Conservation (phyloP, 23 tunicate species). For the Ascidia mentula region DNA sequence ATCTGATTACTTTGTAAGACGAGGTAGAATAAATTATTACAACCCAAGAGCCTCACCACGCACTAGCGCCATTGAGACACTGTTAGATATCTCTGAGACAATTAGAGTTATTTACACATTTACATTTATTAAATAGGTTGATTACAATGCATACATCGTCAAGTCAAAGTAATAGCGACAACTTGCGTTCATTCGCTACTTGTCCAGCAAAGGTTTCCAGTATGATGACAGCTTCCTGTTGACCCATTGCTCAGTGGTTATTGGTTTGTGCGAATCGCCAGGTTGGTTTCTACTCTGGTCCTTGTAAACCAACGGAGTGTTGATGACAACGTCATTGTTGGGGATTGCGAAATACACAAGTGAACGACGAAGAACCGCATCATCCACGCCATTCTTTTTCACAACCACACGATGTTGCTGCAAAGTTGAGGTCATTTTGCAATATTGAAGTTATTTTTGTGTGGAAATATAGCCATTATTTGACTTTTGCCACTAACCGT, state of each 20-base stretch:
- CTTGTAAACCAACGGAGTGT: slow-evolving; percentile 8
- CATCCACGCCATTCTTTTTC: background rate
- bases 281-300: background rate
- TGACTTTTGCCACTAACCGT: background rate
- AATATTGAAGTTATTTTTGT: background rate
- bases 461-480: background rate
- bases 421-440: background rate
- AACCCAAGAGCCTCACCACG: too few relatives aligned
- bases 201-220: too few relatives aligned
- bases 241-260: background rate
- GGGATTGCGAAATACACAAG: slow-evolving; percentile 31
- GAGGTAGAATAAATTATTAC: too few relatives aligned
- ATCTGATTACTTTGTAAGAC: too few relatives aligned
- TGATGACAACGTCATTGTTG: slow-evolving; percentile 27
- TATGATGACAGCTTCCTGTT: too few relatives aligned
- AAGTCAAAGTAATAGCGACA: too few relatives aligned
- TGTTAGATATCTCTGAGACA: too few relatives aligned
- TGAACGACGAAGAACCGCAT: slow-evolving; percentile 17
- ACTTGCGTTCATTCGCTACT: too few relatives aligned
- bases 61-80: too few relatives aligned
- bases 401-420: background rate
- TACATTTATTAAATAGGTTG: too few relatives aligned
- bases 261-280: background rate
- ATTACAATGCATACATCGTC: too few relatives aligned
- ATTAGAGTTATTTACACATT: too few relatives aligned